Evolutionary conservation across 2,888 invertebrate genomes (phyloP), one percentile per base, ranked within the genome.

Genomic region (Dryadula phaetusa): DNA sequence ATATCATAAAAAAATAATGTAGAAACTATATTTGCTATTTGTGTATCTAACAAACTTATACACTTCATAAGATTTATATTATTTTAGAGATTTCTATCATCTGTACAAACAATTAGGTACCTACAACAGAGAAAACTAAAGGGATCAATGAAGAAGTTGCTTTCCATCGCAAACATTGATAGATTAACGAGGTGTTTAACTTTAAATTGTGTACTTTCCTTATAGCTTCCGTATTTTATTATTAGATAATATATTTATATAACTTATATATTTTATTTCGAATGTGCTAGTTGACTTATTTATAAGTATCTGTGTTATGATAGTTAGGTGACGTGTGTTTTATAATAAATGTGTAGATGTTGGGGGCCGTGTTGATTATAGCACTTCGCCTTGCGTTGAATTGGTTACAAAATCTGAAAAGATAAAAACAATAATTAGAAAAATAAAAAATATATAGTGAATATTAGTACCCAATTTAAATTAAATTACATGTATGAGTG

Each of bases 131-230:
- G 37, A 22, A 8, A 34, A 22, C 56, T 56, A 40, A 10, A 56
- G 40, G 56, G 40, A 56, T 25, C 56, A 40, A 22, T 40, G 3
- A 14, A 16, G 56, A 16, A 56, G 25, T 25, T 56, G n/a, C 37
- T 56, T 56, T 40, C 37, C n/a, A 56, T n/a, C 56, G 40, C 52
- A 37, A 37, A 56, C 37, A 37, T 37, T 56, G 37, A 56, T 56
- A 56, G 54, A 56, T 56, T 22, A 56, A 40, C 37, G 37, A 40
- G 40, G 40, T 25, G 25, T 40, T 56, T 25, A 40, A 40, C 40
- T 56, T 56, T 56, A n/a, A 40, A 56, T 40, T 25, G 56, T 22
- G 4, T 25, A 22, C 37, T 16, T 56, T 37, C 8, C n/a, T 56
- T 25, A 16, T 40, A 25, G 10, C n/a, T 40, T 37, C 14, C 0